Evolutionary conservation across 1,140 invertebrate genomes (phyloP), one percentile per base, ranked within the genome.

Genomic region (Aphaenogaster ashmeadi): DNA sequence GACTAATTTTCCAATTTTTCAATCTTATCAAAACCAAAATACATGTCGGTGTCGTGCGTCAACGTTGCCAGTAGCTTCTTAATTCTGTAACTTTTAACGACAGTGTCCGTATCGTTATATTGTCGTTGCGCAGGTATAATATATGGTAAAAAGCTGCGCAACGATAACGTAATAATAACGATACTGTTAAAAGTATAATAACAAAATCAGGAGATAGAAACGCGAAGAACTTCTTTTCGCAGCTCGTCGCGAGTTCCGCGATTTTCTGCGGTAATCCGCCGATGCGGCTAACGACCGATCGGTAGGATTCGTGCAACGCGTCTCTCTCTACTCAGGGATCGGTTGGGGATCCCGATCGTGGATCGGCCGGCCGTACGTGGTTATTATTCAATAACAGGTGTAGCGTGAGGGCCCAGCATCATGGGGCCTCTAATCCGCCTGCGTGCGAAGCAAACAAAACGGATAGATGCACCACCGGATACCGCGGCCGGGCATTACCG

Each of bases 381-480:
- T 91, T 91, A 91, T 91, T 91, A 91, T 91, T 91, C 89, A 91
- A 91, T 91, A 91, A 91, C 90, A 91, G 90, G 90, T 91, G 89
- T 89, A 89, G 75, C 8, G 41, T 67, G 60, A 62, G 58, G 52
- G 62, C 56, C 66, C 56, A 79, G 84, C 66, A 60, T 80, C 58
- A 58, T 18, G 44, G 64, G 56, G 75, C 44, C 87, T 91, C 87
- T 91, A 89, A 91, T 91, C 87, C 89, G 62, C 47, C 38, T 79
- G 89, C 75, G 72, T 67, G 84, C 80, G 87, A 83, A 74, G 87
- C 87, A 91, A 91, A 90, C 89, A 89, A 79, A 90, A 87, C 81
- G 85, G 78, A 81, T 87, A 84, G 56, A 89, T 87, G 47, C 74
- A 87, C 71, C 81, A 60, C 56, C 88, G 77, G 89, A 90, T 90